These are phyloP conservation scores for Rhaphigaster nebulosa DNA, from an alignment of 2,888 invertebrate species.

Conservation along the genomic window DNA sequence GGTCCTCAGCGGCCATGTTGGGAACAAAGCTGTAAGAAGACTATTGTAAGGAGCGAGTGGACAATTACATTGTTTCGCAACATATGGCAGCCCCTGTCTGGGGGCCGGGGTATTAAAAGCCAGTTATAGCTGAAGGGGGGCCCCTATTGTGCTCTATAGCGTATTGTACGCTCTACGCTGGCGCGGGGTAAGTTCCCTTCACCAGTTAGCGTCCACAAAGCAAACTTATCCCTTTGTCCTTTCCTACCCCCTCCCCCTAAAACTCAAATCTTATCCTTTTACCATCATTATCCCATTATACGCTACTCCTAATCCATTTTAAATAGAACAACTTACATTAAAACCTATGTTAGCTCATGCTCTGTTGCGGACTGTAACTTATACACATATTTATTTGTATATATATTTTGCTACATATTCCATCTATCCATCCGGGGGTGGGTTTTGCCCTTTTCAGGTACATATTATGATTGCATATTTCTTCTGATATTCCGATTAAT, in stretches of 20 bases:
- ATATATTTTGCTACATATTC: no score
- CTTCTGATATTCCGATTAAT: no score
- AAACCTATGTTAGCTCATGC: not conserved
- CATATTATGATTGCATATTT: no score
- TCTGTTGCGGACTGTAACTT: no score
- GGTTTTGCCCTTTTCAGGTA: no score
- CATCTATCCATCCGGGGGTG: no score
- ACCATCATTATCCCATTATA: slow-evolving; percentile 33
- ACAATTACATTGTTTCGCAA: slow-evolving; percentile 65
- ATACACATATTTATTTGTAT: no score
- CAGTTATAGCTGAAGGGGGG: slow-evolving; percentile 63
- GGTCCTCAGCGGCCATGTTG: slow-evolving; percentile 55
- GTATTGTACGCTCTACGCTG: slow-evolving; percentile 23
- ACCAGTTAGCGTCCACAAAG: slow-evolving; percentile 52
- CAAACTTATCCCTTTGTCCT: slow-evolving; percentile 50
- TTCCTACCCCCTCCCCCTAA: not conserved
- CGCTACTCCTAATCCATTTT: not conserved
- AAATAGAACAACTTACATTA: not conserved
- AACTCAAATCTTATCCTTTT: slow-evolving; percentile 56
- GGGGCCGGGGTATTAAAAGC: slow-evolving; percentile 63
- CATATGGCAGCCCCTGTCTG: slow-evolving; percentile 62
- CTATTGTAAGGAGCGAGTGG: slow-evolving; percentile 52
- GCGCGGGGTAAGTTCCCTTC: slow-evolving; percentile 59
- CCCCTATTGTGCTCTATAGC: slow-evolving; percentile 17
- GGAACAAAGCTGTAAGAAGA: slow-evolving; percentile 55